Percentiles rank a stretch among this genome's conserved stretches.
Conservation (phyloP, 2,113 vertebrate genomes). For the Vulpes lagopus region DNA sequence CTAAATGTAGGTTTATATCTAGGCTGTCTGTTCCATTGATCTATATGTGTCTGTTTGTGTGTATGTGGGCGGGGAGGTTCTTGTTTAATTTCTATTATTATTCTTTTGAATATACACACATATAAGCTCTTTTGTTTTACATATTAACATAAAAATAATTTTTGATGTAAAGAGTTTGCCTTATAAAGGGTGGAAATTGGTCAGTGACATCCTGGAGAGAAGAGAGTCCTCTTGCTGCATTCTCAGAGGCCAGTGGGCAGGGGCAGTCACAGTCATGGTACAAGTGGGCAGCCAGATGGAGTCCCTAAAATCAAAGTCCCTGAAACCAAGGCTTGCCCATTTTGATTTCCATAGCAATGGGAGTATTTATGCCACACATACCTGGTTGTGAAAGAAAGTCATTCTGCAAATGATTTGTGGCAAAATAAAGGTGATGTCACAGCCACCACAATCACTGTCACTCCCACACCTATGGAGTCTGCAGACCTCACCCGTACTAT, state of each 20-base stretch:
- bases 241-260: not conserved
- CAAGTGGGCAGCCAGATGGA: not conserved
- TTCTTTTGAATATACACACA: not conserved
- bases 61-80: not conserved
- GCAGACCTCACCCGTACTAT: not conserved
- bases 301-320: not conserved
- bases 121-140: not conserved
- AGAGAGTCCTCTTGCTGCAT: not conserved
- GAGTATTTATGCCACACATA: not conserved
- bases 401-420: not conserved
- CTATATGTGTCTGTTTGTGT: not conserved
- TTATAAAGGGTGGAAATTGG: not conserved
- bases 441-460: not conserved
- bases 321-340: not conserved
- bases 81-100: not conserved
- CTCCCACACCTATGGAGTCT: not conserved
- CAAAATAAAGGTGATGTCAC: not conserved
- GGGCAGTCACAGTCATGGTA: not conserved
- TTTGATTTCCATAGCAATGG: not conserved
- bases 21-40: not conserved
- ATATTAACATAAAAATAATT: not conserved
- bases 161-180: not conserved
- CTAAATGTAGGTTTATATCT: not conserved
- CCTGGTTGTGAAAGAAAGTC: not conserved
- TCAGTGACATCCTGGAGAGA: not conserved